Evolutionary conservation across 2,113 vertebrate species (phyloP).

Genomic region (Rallus limicola): DNA sequence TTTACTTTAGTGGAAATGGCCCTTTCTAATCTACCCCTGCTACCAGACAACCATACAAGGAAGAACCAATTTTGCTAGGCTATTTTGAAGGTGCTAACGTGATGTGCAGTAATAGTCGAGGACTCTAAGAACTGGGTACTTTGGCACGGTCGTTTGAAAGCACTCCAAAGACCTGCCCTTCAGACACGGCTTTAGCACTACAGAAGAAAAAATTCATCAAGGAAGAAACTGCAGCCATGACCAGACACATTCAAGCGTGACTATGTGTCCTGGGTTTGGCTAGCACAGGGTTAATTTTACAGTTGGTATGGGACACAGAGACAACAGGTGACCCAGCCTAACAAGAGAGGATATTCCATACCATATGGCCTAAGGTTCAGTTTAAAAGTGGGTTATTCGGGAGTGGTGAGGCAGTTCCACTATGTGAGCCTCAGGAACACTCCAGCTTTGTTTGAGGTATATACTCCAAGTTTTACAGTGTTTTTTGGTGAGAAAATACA

Average conservation of each 20-base stretch:
- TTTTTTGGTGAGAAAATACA: too few species aligned
- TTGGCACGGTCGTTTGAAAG: background rate
- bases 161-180: background rate
- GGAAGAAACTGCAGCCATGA: background rate
- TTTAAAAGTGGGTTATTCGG: too few species aligned
- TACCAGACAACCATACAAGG: background rate
- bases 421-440: too few species aligned
- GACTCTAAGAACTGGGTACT: background rate
- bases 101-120: background rate
- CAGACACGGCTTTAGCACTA: background rate
- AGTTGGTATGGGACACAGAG: too few species aligned
- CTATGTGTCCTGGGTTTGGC: background rate
- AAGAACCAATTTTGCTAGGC: background rate
- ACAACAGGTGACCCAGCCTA: too few species aligned
- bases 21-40: background rate
- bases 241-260: background rate
- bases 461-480: too few species aligned
- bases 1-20: background rate
- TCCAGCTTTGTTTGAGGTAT: too few species aligned
- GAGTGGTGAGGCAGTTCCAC: too few species aligned
- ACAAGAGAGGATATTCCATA: too few species aligned
- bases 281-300: too few species aligned
- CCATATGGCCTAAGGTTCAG: too few species aligned
- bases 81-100: background rate
- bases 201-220: background rate